Base-by-base conservation (phyloP, 2,797 vertebrate genomes). In the Arrhamphus sclerolepis region DNA sequence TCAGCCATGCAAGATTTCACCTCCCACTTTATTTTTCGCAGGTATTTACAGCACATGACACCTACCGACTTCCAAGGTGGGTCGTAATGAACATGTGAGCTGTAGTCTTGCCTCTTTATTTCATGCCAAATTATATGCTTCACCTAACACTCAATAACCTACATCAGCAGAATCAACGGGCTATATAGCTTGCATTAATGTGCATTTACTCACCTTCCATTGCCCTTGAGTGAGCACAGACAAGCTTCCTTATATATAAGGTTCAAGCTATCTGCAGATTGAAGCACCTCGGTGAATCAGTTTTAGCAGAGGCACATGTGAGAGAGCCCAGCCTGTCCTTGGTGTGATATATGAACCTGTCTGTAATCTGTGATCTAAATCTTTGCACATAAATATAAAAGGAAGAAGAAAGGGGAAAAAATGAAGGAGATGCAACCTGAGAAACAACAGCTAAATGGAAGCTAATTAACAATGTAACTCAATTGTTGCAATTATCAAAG, bases 91-190 rank as follows among this genome's bases (percentile, higher is more conserved):
- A 67, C 61, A 82, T 66, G 20, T 71, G 74, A 79, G 65, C 47
- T 22, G 34, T 55, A 54, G 42, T 51, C 52, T 46, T 55, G 38
- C 51, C 66, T 62, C 18, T 52, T 20, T 50, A 46, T 40, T 57
- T 31, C 11, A 60, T 64, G 1, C 8, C 48, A 65, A 19, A 59
- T 67, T 63, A 77, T 21, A 49, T 42, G 69, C 64, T 55, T 66
- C 70, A 46, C 57, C 47, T 78, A 20, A 65, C 31, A 17, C 46
- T 56, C 29, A 29, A 29, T 29, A 29, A 7, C 1, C 56, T 67
- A 56, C 66, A 56, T 85, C 81, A 87, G 84, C 81, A 83, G 48
- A 77, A 74, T 20, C 8, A 17, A 2, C 2, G 2, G 13, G 31
- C 62, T 39, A 19, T 60, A 16, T 40, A 67, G 46, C 43, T 24